Percentiles rank a stretch among this genome's conserved stretches.
Evolutionary conservation across 2,113 vertebrate genomes (phyloP).

Genomic region (Dromaius novaehollandiae): DNA sequence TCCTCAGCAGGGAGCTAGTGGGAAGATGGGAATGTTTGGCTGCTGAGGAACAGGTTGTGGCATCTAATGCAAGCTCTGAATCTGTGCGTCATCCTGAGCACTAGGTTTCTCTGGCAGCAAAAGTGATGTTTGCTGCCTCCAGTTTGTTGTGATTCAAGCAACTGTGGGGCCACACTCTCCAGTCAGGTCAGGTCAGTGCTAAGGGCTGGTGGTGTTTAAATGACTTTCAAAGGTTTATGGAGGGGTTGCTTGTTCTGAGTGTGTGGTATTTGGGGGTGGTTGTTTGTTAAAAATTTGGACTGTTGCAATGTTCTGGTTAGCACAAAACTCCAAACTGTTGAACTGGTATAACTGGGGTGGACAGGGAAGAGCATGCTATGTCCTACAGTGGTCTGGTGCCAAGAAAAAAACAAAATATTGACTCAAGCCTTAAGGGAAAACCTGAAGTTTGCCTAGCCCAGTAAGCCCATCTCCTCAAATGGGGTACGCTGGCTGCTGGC

Average conservation of each 20-base stretch:
- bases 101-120: background rate
- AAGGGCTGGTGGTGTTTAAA: background rate
- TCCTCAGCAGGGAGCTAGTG: background rate
- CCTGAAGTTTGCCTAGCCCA: accelerated
- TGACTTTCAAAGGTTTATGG: background rate
- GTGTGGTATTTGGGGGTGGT: background rate
- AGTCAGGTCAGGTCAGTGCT: accelerated
- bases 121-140: background rate
- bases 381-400: background rate
- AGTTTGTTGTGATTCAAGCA: background rate
- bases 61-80: background rate
- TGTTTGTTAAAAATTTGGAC: background rate
- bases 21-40: background rate
- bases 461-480: accelerated
- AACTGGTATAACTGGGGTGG: background rate
- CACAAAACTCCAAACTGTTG: background rate
- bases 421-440: background rate
- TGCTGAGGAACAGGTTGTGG: background rate
- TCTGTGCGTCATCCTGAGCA: accelerated
- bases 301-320: background rate
- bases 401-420: background rate
- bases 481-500: background rate
- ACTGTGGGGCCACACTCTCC: background rate
- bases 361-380: background rate
- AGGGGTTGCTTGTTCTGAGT: background rate